Evolutionary conservation across 2,113 vertebrate genomes (phyloP).

Genomic region (Tiliqua scincoides): DNA sequence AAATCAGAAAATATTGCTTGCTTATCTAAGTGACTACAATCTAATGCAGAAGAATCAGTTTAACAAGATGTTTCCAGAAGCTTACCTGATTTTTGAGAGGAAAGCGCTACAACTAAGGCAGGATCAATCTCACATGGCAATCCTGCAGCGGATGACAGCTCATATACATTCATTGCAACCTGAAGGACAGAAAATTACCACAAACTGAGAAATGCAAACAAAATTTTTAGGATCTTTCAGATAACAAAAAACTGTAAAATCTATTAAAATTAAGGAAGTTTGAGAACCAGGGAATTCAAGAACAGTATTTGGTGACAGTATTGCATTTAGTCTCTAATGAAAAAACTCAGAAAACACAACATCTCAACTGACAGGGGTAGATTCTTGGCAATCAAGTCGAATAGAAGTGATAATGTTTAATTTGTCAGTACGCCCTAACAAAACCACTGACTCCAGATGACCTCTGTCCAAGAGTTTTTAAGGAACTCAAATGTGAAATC

Average conservation of each 20-base stretch:
- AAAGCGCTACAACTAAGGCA: conserved; percentile 95
- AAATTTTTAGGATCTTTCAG: conserved; percentile 20
- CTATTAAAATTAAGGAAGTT: background rate
- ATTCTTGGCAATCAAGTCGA: too few species aligned
- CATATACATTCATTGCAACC: conserved; percentile 99
- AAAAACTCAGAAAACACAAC: background rate
- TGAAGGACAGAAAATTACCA: conserved; percentile 62
- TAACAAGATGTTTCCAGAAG: background rate
- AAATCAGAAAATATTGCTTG: background rate
- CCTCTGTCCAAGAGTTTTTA: too few species aligned
- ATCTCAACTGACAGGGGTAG: too few species aligned
- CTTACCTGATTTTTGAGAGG: conserved; percentile 96
- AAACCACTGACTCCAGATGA: too few species aligned
- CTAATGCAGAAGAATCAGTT: background rate
- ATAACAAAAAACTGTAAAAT: conserved; percentile 6
- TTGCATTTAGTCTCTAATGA: conserved; percentile 1
- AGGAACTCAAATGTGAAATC: too few species aligned
- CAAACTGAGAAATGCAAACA: conserved; percentile 6
- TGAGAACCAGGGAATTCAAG: conserved; percentile 26
- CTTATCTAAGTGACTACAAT: background rate
- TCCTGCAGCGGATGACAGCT: conserved; percentile 96
- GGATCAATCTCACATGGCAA: conserved; percentile 97
- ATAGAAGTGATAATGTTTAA: too few species aligned
- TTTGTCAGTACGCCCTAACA: too few species aligned
- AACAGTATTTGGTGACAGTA: conserved; percentile 1